Evolutionary conservation across 2,888 invertebrate species (phyloP), one percentile per base, ranked within the genome.

Genomic region (Agrotis segetum): DNA sequence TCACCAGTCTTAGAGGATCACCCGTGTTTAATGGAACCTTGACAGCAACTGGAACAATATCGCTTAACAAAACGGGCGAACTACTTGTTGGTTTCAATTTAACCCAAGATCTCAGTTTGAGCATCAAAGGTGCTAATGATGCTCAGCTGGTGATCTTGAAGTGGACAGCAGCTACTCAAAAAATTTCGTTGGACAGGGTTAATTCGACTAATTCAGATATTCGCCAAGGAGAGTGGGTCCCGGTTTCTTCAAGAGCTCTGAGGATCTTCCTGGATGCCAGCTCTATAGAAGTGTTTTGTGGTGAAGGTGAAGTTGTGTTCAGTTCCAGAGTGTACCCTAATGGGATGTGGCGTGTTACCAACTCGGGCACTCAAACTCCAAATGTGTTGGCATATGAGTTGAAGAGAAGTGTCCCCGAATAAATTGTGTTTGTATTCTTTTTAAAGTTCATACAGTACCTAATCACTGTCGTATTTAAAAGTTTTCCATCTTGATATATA

Each of bases 271-370:
- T 96, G 6, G 95, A 95, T 65, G 89, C 95, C 1, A 94, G 95
- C 83, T 94, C 95, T 0, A 60, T 96, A 64, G 96, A 96, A 75
- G 77, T 95, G 56, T 95, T 96, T 85, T 96, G 96, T 64, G 95
- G 95, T 0, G 92, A 94, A 77, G 96, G 96, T 2, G 95, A 95
- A 71, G 92, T 93, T 0, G 95, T 95, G 2, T 94, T 95, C 77
- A 96, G 95, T 74, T 92, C 88, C 50, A 88, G 95, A 64, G 89
- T 92, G 1, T 95, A 88, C 70, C 93, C 94, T 19, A 87, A 88
- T n/a, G 94, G 95, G 3, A 88, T 89, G 2, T 95, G 95, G 95
- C 88, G 71, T 16, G 68, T 96, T 1, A 92, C 85, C 0, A 95
- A 93, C 88, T 61, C 86, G 7, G 92, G 92, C 49, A 71, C 85